These are phyloP conservation scores for Germaria angustata DNA, from an alignment of 2,888 invertebrate species.

Conservation along the genomic window DNA sequence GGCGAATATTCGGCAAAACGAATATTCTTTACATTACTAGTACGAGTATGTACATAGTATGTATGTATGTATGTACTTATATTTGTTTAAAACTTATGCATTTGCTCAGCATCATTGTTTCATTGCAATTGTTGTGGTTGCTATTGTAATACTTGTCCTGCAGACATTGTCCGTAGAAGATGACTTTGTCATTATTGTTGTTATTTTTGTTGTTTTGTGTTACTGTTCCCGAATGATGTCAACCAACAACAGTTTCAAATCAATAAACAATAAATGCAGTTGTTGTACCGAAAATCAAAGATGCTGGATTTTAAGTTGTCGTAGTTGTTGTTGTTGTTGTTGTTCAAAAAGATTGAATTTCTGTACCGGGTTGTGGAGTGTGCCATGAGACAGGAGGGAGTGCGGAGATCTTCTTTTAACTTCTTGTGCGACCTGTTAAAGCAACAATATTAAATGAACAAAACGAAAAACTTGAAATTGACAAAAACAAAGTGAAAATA, in stretches of 20 bases:
- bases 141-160: neutral
- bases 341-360: conserved; percentile 26
- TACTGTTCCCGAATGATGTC: conserved; percentile 57
- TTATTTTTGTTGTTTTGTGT: conserved; percentile 18
- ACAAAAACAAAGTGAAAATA: conserved; percentile 25
- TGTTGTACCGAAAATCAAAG: conserved; percentile 28
- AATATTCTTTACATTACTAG: no score
- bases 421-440: conserved; percentile 55
- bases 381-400: neutral
- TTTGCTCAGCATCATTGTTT: conserved; percentile 52
- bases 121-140: conserved; percentile 29
- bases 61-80: no score
- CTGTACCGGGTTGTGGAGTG: neutral
- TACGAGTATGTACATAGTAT: no score
- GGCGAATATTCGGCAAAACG: no score
- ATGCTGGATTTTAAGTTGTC: conserved; percentile 47
- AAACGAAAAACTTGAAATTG: conserved; percentile 15
- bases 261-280: conserved; percentile 54
- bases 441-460: conserved; percentile 39
- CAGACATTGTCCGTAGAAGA: neutral
- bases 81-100: neutral
- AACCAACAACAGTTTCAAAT: conserved; percentile 55
- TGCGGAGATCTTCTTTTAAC: conserved; percentile 37
- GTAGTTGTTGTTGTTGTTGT: conserved; percentile 33
- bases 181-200: neutral